Evolutionary conservation across 1,140 invertebrate species (phyloP).

Genomic region (Coelopa frigida): DNA sequence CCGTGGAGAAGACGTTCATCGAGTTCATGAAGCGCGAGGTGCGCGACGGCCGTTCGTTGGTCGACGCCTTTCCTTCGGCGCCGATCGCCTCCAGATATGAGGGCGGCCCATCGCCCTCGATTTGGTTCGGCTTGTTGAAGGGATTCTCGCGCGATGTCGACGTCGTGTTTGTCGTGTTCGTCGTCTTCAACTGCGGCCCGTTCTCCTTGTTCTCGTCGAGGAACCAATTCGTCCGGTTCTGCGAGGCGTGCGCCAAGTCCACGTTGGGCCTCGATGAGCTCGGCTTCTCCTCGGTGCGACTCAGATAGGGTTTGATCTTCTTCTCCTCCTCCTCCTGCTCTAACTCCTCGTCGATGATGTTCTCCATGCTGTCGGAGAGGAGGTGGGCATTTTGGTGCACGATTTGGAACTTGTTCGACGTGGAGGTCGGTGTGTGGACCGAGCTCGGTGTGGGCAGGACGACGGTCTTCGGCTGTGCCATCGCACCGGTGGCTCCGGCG

Average conservation of each 20-base stretch:
- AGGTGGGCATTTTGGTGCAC: slow-evolving; percentile 38
- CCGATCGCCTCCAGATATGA: slow-evolving; percentile 38
- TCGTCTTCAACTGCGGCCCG: too few species aligned
- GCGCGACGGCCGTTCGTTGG: slow-evolving; percentile 11
- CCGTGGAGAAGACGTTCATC: slow-evolving; percentile 29
- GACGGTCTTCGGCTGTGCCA: slow-evolving; percentile 5
- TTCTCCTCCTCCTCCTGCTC: slow-evolving; percentile 17
- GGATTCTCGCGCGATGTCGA: slow-evolving; percentile 7
- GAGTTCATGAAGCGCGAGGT: slow-evolving; percentile 26
- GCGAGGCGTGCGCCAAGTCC: slow-evolving; percentile 22
- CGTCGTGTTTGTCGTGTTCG: slow-evolving; percentile 3
- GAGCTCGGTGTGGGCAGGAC: slow-evolving; percentile 14
- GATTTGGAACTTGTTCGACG: slow-evolving; percentile 20
- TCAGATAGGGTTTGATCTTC: slow-evolving; percentile 22
- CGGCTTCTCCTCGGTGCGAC: slow-evolving; percentile 20
- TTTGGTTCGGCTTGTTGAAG: slow-evolving; percentile 20
- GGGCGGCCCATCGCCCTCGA: slow-evolving; percentile 36
- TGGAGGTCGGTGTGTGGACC: not conserved
- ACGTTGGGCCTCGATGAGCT: slow-evolving; percentile 4
- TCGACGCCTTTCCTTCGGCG: slow-evolving; percentile 11
- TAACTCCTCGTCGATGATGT: slow-evolving; percentile 30
- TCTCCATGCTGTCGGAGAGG: slow-evolving; percentile 34
- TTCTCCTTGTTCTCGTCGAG: slow-evolving; percentile 17
- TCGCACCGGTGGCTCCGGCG: slow-evolving; percentile 6
- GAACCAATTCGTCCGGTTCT: slow-evolving; percentile 40